Base-by-base conservation (phyloP, 2,888 invertebrate genomes). In the Vandiemenella viatica region DNA sequence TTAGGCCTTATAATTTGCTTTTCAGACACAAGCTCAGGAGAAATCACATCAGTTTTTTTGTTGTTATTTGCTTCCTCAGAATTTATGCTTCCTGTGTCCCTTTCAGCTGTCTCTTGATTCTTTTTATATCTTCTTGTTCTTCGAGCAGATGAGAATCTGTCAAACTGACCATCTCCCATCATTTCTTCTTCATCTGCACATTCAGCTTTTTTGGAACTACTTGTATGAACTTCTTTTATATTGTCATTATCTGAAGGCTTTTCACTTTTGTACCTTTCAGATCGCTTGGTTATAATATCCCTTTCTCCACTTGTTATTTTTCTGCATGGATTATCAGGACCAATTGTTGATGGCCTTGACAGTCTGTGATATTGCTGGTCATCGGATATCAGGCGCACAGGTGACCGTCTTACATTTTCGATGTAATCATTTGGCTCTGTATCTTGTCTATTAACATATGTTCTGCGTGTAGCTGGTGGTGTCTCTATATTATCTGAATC, bases 401-500 rank as follows among this genome's bases (percentile, higher is more conserved):
- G 21, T 6, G 21, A 19, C 21, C 21, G 18, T 21, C 21, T 42
- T 17, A 19, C 19, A 15, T 15, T 38, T 8, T 38, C 38, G 2
- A n/a, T 32, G 10, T 10, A 32, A 32, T 32, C 32, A 13, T 32
- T n/a, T 3, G 32, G n/a, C n/a, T 42, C 21, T 8, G 19, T 19
- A 4, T 13, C n/a, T 20, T 13, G n/a, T 20, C 20, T 42, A 8
- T 18, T 19, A 38, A 17, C 76, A 60, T 80, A 79, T 21, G 76
- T 66, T 57, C 82, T 77, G 49, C 89, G 72, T 16, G 80, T 80
- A 0, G 80, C 84, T 5, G 90, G 89, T 17, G 90, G 89, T 2
- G 90, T 90, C 70, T 90, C 89, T 23, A 90, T 84, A 58, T 90
- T 90, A 58, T 90, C 90, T 3, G 88, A 86, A 64, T 90, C 90